Evolutionary conservation across 2,888 invertebrate genomes (phyloP).

Genomic region (Diadromus collaris): DNA sequence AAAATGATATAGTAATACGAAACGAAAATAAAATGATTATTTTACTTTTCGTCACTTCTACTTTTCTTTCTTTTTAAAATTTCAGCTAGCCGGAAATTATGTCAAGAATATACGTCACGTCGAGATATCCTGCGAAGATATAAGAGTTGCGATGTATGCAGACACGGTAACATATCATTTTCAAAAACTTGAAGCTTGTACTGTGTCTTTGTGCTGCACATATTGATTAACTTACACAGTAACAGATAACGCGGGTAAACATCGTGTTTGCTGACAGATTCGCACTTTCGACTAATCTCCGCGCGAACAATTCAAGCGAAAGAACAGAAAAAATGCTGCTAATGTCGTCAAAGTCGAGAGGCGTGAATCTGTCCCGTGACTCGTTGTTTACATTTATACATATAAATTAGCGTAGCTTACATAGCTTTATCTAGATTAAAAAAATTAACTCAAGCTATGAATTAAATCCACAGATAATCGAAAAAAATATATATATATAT

Average conservation of each 20-base stretch:
- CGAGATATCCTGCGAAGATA: conserved; percentile 95
- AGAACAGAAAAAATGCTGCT: neutral
- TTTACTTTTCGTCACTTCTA: conserved; percentile 43
- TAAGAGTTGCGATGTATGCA: conserved; percentile 98
- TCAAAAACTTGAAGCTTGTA: conserved; percentile 63
- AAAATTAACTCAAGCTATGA: conserved; percentile 41
- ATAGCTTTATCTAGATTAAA: conserved; percentile 59
- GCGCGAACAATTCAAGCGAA: neutral
- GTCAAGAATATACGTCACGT: conserved; percentile 97
- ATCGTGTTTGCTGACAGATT: conserved; percentile 43
- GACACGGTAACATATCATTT: conserved; percentile 88
- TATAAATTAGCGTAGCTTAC: conserved; percentile 57
- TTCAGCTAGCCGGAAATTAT: conserved; percentile 95
- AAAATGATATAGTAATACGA: neutral
- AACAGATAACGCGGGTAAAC: conserved; percentile 40
- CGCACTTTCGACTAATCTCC: conserved; percentile 27
- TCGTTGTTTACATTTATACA: conserved; percentile 34
- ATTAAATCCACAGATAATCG: conserved; percentile 46
- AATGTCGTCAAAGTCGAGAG: neutral
- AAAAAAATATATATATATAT: conserved; percentile 25
- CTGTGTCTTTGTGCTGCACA: conserved; percentile 64
- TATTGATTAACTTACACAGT: conserved; percentile 60
- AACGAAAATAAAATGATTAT: neutral
- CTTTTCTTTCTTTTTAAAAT: conserved; percentile 59
- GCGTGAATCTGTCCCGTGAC: conserved; percentile 31